Base-by-base conservation (phyloP, 1,140 invertebrate genomes). In the Tyrophagus putrescentiae region DNA sequence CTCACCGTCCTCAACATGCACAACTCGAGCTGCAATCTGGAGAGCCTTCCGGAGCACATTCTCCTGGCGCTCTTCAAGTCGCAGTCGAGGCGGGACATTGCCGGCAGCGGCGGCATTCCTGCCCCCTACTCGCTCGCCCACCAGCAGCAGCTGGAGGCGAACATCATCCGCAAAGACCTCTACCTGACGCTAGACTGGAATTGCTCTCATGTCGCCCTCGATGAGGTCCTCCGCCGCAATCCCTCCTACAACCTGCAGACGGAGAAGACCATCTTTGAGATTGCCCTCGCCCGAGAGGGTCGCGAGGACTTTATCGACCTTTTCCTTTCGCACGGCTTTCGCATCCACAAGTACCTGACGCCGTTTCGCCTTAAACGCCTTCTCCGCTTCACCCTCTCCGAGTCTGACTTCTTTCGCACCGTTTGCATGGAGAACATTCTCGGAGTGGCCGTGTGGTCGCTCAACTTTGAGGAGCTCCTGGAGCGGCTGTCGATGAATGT, bases 161-260 rank as follows among this genome's bases (percentile, higher is more conserved):
- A 39, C 48, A 21, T 62, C n/a, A 50, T 72, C 23, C 66, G 71
- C 53, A 70, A 72, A 64, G 69, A 73, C 53, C 61, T 75, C 0
- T 70, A 70, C 39, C 66, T 75, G n/a, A 72, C 72, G 6, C 52
- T 76, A 18, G 72, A 75, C 60, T 76, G 74, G 74, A 76, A 76
- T 61, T 66, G 70, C 60, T 69, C 72, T 6, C 69, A 74, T 44
- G 64, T 76, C 29, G 74, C 73, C 3, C 56, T 65, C 25, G 68
- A 66, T 18, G 70, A 74, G 66, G 71, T 76, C 32, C 71, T 75
- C 57, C 52, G 69, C 36, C 68, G 67, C 61, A 69, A 72, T 62
- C 71, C 69, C 27, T 68, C 66, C 5, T 59, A 52, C 45, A 39
- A 45, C 44, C 33, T 61, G 33, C 66, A 74, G 70, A 68, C 75